Percentiles rank a stretch among this genome's conserved stretches.
These are phyloP conservation scores for Chionodraco myersi DNA, from an alignment of 2,113 vertebrate species.

Conservation along the genomic window DNA sequence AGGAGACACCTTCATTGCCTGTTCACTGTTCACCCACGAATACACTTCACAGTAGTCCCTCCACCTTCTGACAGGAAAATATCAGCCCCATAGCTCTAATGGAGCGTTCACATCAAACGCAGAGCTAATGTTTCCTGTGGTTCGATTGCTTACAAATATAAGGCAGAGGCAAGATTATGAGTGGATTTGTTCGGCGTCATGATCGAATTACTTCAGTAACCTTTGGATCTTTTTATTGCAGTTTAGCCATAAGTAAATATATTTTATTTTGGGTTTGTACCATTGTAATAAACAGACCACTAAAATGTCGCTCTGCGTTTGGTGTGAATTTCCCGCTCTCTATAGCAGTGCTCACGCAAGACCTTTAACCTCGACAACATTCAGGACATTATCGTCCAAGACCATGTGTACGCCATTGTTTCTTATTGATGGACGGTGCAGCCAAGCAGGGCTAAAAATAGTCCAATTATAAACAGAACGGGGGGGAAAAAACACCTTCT, in stretches of 20 bases:
- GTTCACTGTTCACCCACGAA: not conserved
- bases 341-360: not conserved
- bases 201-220: too few species aligned
- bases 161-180: too few species aligned
- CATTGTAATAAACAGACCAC: too few species aligned
- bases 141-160: too few species aligned
- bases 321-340: not conserved
- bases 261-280: too few species aligned
- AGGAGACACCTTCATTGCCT: not conserved
- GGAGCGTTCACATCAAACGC: too few species aligned
- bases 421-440: slow-evolving; percentile 37
- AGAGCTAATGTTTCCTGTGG: too few species aligned
- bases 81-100: not conserved
- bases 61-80: slow-evolving; percentile 17
- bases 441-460: slow-evolving; percentile 48
- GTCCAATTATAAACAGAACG: slow-evolving; percentile 17
- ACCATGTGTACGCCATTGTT: not conserved
- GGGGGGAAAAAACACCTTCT: not conserved
- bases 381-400: not conserved
- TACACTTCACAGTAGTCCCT: slow-evolving; percentile 26
- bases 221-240: too few species aligned
- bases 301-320: too few species aligned
- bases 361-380: not conserved
- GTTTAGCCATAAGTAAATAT: too few species aligned
- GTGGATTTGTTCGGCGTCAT: too few species aligned